phyloP scores from a whole-genome alignment of 2,888 invertebrate species.

The Temnothorax unifasciatus region DNA sequence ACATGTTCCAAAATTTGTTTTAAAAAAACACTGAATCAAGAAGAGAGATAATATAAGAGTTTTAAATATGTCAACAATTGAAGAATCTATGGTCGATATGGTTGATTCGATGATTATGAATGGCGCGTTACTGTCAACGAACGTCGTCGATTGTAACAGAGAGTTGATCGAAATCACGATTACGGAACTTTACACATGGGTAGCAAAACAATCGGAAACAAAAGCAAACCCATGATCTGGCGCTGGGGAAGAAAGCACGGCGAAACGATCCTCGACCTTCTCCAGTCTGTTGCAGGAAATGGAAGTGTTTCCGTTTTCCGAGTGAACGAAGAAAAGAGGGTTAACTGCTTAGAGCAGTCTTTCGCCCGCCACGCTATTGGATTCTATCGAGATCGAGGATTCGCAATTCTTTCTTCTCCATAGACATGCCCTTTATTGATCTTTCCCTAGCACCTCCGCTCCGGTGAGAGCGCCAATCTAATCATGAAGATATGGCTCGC shows the following conservation, averaged over 20 bases:
- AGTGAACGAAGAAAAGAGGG: conserved; percentile 57
- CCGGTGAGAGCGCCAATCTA: neutral
- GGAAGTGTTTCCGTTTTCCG: conserved; percentile 49
- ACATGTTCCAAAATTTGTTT: neutral
- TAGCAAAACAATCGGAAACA: conserved; percentile 14
- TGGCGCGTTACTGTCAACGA: neutral
- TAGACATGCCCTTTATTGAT: neutral
- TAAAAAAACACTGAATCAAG: neutral
- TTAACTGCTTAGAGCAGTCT: conserved; percentile 57
- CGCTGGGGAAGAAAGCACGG: conserved; percentile 10
- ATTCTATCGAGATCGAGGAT: conserved; percentile 55
- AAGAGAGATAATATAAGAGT: neutral
- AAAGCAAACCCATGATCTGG: neutral
- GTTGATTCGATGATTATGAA: neutral
- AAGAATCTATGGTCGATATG: neutral
- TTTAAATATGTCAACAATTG: neutral
- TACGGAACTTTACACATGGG: conserved; percentile 1
- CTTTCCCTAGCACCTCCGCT: neutral
- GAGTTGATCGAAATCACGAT: neutral
- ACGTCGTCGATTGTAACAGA: neutral
- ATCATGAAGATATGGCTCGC: neutral
- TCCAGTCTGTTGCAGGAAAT: conserved; percentile 43
- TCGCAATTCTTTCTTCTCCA: conserved; percentile 2
- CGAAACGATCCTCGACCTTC: conserved; percentile 46
- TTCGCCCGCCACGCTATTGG: conserved; percentile 46